Evolutionary conservation across 2,888 invertebrate genomes (phyloP), one percentile per base, ranked within the genome.

Genomic region (Cryptus armator): DNA sequence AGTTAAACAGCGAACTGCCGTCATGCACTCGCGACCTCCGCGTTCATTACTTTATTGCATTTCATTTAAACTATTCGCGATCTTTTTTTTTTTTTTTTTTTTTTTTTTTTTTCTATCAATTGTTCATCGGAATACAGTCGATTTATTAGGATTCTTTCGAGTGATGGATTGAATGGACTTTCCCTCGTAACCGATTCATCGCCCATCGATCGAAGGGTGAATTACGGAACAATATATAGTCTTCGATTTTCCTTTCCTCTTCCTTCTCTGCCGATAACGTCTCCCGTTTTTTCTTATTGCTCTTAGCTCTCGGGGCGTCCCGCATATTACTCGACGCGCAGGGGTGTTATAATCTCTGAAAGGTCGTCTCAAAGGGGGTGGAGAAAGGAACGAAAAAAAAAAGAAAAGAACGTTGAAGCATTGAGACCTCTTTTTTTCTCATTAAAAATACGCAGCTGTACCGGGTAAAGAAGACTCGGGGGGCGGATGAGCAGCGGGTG

Each of bases 381-480:
- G 9, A 71, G 37, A 56, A 53, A 68, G 37, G 66, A 43, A 46
- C 53, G 56, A 51, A 74, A 68, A 51, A 74, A 68, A 77, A 70
- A 44, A 67, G 62, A 70, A 76, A 62, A 81, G n/a, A 51, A 32
- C 14, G 74, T 68, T n/a, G 48, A 29, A 37, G 43, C 67, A 59
- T 71, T 71, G 66, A 68, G 46, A 53, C 53, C 29, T 67, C 74
- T 78, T 78, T 78, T 66, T 81, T 81, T 80, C 78, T 77, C 80
- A 81, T 87, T 87, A 81, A 85, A 85, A 79, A 75, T 79, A 82
- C 75, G 75, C 48, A 66, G 74, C 51, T 53, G 46, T 53, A 59
- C 51, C 44, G 79, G 72, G 51, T 24, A 19, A 84, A 66, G 67
- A 53, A 14, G 24, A 68, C 48, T 51, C 37, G 24, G 74, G 19